Percentiles rank a stretch among this genome's conserved stretches.
Evolutionary conservation across 2,797 vertebrate species (phyloP).

Genomic region (Trematomus bernacchii): DNA sequence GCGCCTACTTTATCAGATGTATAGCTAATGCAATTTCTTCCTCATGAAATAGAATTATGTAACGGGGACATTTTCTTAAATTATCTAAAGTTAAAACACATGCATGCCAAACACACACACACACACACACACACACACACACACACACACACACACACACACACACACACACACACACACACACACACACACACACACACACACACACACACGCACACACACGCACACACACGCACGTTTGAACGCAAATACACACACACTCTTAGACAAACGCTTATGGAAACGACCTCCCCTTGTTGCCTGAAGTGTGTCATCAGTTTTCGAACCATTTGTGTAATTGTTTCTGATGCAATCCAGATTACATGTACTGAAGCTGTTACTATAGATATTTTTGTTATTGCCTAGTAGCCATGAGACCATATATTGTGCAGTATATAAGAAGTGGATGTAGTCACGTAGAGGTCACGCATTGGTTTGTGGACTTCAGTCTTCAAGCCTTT

Average conservation of each 20-base stretch:
- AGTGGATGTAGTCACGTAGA: too few relatives aligned
- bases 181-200: too few relatives aligned
- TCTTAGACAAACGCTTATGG: too few relatives aligned
- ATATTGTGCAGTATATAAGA: too few relatives aligned
- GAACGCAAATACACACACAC: too few relatives aligned
- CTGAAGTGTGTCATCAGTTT: background rate
- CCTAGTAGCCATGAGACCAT: background rate
- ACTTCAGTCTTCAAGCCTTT: too few relatives aligned
- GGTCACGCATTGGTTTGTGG: too few relatives aligned
- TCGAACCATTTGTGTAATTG: background rate
- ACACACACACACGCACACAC: background rate
- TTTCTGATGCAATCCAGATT: background rate
- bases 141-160: too few relatives aligned
- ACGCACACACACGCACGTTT: background rate
- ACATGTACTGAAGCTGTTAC: conserved; percentile 1
- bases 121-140: too few relatives aligned
- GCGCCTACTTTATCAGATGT: background rate
- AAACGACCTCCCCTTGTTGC: background rate
- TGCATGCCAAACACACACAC: too few relatives aligned
- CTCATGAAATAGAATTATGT: too few relatives aligned
- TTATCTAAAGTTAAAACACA: background rate
- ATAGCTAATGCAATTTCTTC: background rate
- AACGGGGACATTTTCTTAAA: background rate
- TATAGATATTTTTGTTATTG: background rate
- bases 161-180: too few relatives aligned